phyloP scores from a whole-genome alignment of 2,888 invertebrate genomes.

The Lottia scabra region DNA sequence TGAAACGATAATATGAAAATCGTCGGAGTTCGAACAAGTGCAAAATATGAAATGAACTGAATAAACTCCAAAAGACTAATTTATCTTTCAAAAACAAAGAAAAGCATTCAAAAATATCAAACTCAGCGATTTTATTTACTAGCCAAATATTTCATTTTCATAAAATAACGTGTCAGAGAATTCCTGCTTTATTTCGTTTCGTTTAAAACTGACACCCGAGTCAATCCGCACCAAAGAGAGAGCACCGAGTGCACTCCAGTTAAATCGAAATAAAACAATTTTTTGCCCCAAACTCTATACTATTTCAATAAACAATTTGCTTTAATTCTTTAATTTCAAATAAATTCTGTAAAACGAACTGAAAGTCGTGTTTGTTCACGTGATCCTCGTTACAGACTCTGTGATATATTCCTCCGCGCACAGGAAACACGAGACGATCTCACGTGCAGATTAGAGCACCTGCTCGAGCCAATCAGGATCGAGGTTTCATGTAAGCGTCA shows the following conservation, averaged over 20 bases:
- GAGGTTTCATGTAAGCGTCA: constrained; percentile 3
- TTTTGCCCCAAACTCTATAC: not conserved
- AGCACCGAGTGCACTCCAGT: not conserved
- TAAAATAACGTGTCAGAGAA: too few species aligned
- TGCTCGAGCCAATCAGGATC: constrained; percentile 1
- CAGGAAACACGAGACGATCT: not conserved
- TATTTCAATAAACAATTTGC: constrained; percentile 3
- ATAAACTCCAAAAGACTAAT: too few species aligned
- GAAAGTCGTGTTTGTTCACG: not conserved
- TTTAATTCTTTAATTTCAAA: constrained; percentile 5
- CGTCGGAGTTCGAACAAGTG: too few species aligned
- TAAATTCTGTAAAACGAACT: constrained; percentile 2
- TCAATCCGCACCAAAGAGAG: not conserved
- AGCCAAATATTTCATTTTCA: too few species aligned
- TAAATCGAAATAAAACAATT: constrained; percentile 4
- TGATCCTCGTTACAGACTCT: not conserved
- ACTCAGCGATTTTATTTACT: too few species aligned
- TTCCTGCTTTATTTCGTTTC: too few species aligned
- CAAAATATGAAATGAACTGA: too few species aligned
- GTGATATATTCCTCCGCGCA: not conserved
- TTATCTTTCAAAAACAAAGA: too few species aligned
- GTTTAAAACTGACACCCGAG: too few species aligned
- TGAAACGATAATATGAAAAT: too few species aligned
- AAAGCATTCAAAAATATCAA: too few species aligned
- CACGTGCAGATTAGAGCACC: not conserved